Evolutionary conservation across 2,797 vertebrate genomes (phyloP), one percentile per base, ranked within the genome.

Genomic region (Etheostoma nigrum): DNA sequence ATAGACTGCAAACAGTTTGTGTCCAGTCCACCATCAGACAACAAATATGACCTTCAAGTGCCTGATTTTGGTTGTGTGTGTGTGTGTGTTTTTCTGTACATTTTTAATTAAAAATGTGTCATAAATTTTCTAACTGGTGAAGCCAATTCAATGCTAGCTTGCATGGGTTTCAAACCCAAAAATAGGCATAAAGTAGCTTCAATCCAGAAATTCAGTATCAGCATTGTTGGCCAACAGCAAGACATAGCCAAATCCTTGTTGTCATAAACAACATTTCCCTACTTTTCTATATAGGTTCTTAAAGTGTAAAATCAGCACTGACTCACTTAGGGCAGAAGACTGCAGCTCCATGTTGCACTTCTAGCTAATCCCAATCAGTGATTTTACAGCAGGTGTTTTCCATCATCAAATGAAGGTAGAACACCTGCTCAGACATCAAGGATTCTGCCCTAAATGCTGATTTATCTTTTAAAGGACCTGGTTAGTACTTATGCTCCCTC

Each of bases 371-470:
- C 60, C 54, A 67, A 83, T 83, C 75, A 79, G 55, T 73, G 58
- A 72, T 70, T 72, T 79, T 60, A 78, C 66, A 85, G 76, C 76
- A 83, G 83, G 71, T 85, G 75, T 84, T 81, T 85, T 71, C 71
- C 59, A 66, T 89, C 76, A 74, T 83, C 44, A 76, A 69, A 55
- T 79, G 55, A 72, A 75, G 59, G 54, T 49, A 62, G 63, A 86
- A 79, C 79, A 88, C 81, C 79, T 90, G 82, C 78, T 86, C 76
- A 65, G 57, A 69, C 40, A 64, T 70, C 27, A 78, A 47, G 6
- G 53, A 64, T 36, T 58, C 49, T 60, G 51, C 48, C 48, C 51
- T 54, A 47, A 11, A 15, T 30, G 48, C 27, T 63, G 73, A 82
- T 72, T 79, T 74, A 45, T 61, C 58, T 81, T 68, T 77, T 58